These are phyloP conservation scores for Leptinotarsa defecta DNA, from an alignment of 1,140 invertebrate genomes.

Conservation along the genomic window DNA sequence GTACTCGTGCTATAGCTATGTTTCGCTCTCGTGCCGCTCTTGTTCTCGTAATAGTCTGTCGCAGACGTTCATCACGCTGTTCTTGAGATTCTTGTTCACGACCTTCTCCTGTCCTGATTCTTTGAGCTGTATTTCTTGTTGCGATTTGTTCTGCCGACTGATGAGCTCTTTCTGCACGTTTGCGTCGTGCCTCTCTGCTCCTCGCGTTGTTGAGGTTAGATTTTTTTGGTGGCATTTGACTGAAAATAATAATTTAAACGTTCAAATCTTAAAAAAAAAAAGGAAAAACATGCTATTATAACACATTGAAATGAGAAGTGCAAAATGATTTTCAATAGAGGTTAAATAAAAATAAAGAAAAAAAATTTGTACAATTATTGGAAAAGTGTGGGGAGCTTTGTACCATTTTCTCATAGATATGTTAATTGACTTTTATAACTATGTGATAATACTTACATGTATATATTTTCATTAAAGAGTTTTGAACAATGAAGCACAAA, in stretches of 20 bases:
- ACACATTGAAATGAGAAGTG: background rate
- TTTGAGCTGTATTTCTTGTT: conserved; percentile 24
- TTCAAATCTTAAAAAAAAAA: conserved; percentile 15
- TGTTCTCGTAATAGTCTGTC: conserved; percentile 45
- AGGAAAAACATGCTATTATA: background rate
- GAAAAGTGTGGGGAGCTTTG: no score
- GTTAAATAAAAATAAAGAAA: no score
- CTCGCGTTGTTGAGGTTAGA: conserved; percentile 47
- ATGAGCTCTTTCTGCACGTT: conserved; percentile 10
- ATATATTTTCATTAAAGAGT: no score
- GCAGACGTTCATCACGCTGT: conserved; percentile 47
- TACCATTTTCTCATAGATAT: no score
- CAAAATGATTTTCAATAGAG: background rate
- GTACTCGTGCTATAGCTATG: background rate
- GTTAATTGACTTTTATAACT: no score
- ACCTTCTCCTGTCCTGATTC: conserved; percentile 39
- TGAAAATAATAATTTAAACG: conserved; percentile 22
- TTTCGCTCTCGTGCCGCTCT: conserved; percentile 26
- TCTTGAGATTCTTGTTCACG: conserved; percentile 47
- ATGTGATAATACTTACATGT: no score
- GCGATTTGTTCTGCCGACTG: no score
- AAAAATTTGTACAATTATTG: no score
- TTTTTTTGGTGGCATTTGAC: conserved; percentile 43
- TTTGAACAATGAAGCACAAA: no score
- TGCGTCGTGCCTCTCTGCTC: conserved; percentile 46